Evolutionary conservation across 2,797 vertebrate species (phyloP), one percentile per base, ranked within the genome.

Genomic region (Alfaro cultratus): DNA sequence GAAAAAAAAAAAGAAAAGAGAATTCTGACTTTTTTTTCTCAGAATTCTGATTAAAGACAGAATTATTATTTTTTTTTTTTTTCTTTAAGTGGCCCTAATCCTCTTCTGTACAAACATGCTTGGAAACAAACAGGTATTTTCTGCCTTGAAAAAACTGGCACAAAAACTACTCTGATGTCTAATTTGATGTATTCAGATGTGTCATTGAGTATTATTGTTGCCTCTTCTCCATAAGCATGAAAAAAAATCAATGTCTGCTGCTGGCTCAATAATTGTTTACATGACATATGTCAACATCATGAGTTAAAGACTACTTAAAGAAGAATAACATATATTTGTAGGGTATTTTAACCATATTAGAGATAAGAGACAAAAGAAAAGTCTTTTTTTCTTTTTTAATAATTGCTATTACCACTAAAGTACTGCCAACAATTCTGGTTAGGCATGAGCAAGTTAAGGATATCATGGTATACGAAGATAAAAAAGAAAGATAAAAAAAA

Each of bases 241-340:
- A 68, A 21, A 68, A 62, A 67, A n/a, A n/a, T 12, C 10, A 23
- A 43, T 36, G 39, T 70, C 67, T 70, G 67, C 67, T 70, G 67
- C 41, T 45, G 41, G 68, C 68, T 71, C 68, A 71, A 4, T 46
- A 71, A 46, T 12, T 46, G 26, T 71, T 71, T 45, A 71, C 68
- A 71, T 71, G 68, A 71, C 68, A 71, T 29, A 18, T 29, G 8
- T 71, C n/a, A 29, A 7, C 6, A 71, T 71, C 12, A 9, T n/a
- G 41, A 71, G 43, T 9, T 71, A 71, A 13, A 71, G 2, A 46
- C 7, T 46, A 45, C 29, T n/a, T 43, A 70, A 70, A 26, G 11
- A 43, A 43, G 5, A 26, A n/a, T 2, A n/a, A 23, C 23, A 43
- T n/a, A 16, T 39, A 64, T 18, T 21, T 64, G 31, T 16, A 36